phyloP scores from a whole-genome alignment of 2,888 invertebrate species.

The Apotomis capreana region DNA sequence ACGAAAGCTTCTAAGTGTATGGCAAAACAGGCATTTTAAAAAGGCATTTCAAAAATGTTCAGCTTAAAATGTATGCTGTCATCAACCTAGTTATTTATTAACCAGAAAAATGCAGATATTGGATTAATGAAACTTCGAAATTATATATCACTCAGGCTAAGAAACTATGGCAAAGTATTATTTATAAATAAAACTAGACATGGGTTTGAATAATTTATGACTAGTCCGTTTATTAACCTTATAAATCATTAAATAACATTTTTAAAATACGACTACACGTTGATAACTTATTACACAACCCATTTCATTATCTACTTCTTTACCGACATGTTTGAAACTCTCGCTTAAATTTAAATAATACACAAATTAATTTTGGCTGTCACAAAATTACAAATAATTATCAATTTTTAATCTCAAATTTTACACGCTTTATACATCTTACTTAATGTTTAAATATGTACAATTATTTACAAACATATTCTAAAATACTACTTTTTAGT shows the following conservation, averaged over 20 bases:
- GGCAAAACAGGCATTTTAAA: no score
- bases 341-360: conserved; percentile 49
- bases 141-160: background rate
- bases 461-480: conserved; percentile 45
- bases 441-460: conserved; percentile 50
- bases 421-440: conserved; percentile 45
- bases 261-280: conserved; percentile 70
- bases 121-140: background rate
- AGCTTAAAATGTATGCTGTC: no score
- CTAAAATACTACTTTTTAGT: background rate
- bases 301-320: conserved; percentile 71
- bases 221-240: conserved; percentile 57
- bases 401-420: conserved; percentile 44
- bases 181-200: conserved; percentile 23
- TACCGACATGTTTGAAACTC: conserved; percentile 50
- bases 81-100: no score
- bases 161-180: background rate
- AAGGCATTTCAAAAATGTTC: no score
- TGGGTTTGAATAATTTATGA: conserved; percentile 47
- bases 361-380: conserved; percentile 63
- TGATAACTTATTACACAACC: conserved; percentile 82
- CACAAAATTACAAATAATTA: conserved; percentile 59
- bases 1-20: no score
- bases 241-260: conserved; percentile 77
- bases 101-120: no score